Evolutionary conservation across 2,888 invertebrate species (phyloP).

Genomic region (Eumerus sabulonum): DNA sequence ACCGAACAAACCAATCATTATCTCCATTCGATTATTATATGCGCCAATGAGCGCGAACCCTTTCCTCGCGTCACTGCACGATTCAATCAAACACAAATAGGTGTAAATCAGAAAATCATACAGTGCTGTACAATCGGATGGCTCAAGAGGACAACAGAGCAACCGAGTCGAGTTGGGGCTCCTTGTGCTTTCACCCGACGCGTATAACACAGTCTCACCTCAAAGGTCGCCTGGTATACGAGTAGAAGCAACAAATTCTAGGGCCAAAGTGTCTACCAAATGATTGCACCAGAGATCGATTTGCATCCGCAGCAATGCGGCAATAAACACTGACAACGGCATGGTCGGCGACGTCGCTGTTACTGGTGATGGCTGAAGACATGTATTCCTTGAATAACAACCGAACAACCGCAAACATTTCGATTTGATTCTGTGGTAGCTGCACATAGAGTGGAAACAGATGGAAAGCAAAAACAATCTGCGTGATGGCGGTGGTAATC

Average conservation of each 20-base stretch:
- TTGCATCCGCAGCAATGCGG: slow-evolving; percentile 50
- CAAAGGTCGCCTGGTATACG: slow-evolving; percentile 43
- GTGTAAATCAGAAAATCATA: slow-evolving; percentile 68
- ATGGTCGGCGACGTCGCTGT: slow-evolving; percentile 6
- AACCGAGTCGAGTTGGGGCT: slow-evolving; percentile 11
- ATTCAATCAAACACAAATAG: slow-evolving; percentile 69
- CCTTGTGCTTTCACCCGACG: slow-evolving; percentile 65
- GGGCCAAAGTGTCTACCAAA: slow-evolving; percentile 67
- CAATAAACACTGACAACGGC: slow-evolving; percentile 27
- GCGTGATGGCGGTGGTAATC: slow-evolving; percentile 41
- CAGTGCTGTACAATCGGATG: slow-evolving; percentile 35
- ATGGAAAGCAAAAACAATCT: slow-evolving; percentile 27
- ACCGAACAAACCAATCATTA: slow-evolving; percentile 56
- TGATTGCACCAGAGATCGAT: slow-evolving; percentile 66
- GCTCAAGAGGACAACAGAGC: slow-evolving; percentile 12
- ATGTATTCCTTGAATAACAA: too few relatives aligned
- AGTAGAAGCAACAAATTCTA: slow-evolving; percentile 60
- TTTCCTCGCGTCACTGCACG: slow-evolving; percentile 53
- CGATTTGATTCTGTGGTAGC: slow-evolving; percentile 64
- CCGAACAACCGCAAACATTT: slow-evolving; percentile 54
- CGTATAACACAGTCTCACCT: slow-evolving; percentile 56
- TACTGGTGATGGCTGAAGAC: too few relatives aligned
- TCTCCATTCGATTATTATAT: slow-evolving; percentile 66
- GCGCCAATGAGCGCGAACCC: slow-evolving; percentile 60
- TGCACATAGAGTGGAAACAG: slow-evolving; percentile 18